A percentile compares a stretch with the other conserved stretches of the same genome.
Conservation (phyloP, 1,140 invertebrate species). For the Neodiprion lecontei region DNA sequence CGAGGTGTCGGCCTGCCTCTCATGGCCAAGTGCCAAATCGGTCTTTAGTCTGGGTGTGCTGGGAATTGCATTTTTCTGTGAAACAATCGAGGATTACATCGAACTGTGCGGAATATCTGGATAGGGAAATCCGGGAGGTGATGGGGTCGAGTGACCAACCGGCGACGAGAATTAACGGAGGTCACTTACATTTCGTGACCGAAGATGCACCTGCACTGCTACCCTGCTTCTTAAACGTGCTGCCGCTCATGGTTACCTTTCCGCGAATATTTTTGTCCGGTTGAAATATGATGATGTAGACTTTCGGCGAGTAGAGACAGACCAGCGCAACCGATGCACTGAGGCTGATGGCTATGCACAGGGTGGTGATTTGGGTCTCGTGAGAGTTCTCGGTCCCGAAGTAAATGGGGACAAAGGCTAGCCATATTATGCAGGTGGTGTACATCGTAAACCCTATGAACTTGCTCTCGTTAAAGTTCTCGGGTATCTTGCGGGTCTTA, state of each 20-base stretch:
- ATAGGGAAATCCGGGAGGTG: neutral
- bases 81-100: constrained; percentile 12
- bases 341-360: constrained; percentile 76
- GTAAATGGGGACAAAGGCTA: constrained; percentile 78
- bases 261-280: constrained; percentile 69
- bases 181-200: constrained; percentile 52
- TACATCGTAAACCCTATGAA: constrained; percentile 82
- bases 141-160: constrained; percentile 3
- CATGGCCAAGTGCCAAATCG: too few relatives aligned
- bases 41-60: too few relatives aligned
- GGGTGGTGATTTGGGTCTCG: constrained; percentile 75
- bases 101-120: neutral
- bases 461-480: constrained; percentile 80
- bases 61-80: neutral
- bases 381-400: constrained; percentile 74
- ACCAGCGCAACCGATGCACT: constrained; percentile 75
- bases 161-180: constrained; percentile 14
- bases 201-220: constrained; percentile 54
- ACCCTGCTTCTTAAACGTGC: constrained; percentile 53
- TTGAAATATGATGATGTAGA: constrained; percentile 77
- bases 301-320: constrained; percentile 78
- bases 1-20: too few relatives aligned
- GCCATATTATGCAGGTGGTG: constrained; percentile 79
- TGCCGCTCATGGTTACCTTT: constrained; percentile 49
- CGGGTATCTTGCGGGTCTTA: constrained; percentile 78